These are phyloP conservation scores for Xenopus tropicalis DNA, from an alignment of 2,113 vertebrate species.

Conservation along the genomic window DNA sequence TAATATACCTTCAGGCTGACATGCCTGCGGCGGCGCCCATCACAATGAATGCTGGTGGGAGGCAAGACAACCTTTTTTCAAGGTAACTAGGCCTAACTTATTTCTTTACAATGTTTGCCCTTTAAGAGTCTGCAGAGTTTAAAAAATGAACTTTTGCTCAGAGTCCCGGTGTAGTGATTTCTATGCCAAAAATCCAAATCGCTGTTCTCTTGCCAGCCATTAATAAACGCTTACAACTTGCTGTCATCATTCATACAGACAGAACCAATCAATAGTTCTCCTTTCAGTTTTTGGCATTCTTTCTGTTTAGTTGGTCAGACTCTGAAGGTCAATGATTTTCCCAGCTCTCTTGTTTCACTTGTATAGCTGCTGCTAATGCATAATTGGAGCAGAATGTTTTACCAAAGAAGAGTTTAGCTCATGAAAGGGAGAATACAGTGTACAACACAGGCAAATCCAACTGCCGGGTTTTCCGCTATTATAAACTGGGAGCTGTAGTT, in stretches of 20 bases:
- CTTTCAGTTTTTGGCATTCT: slow-evolving; percentile 49
- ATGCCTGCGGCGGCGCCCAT: not conserved
- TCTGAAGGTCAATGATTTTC: slow-evolving; percentile 45
- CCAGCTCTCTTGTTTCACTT: not conserved
- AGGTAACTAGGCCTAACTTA: not conserved
- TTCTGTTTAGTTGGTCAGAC: not conserved
- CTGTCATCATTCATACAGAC: slow-evolving; percentile 3
- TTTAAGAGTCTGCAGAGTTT: not conserved
- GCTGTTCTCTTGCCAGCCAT: slow-evolving; percentile 21
- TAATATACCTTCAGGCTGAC: not conserved
- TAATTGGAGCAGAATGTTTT: no score
- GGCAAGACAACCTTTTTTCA: not conserved
- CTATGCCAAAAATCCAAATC: slow-evolving; percentile 28
- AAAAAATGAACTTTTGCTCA: not conserved
- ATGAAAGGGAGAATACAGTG: no score
- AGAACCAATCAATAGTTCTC: slow-evolving; percentile 48
- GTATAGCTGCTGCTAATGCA: not conserved
- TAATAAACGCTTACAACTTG: slow-evolving; percentile 36
- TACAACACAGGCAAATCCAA: no score
- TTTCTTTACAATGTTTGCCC: not conserved
- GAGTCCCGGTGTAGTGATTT: not conserved
- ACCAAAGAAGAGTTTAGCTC: no score
- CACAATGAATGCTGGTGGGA: not conserved
- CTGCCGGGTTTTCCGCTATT: no score
- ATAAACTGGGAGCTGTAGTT: no score